A percentile compares a stretch with the other conserved stretches of the same genome.
These are phyloP conservation scores for Nothobranchius furzeri DNA, from an alignment of 2,113 vertebrate genomes.

Conservation along the genomic window DNA sequence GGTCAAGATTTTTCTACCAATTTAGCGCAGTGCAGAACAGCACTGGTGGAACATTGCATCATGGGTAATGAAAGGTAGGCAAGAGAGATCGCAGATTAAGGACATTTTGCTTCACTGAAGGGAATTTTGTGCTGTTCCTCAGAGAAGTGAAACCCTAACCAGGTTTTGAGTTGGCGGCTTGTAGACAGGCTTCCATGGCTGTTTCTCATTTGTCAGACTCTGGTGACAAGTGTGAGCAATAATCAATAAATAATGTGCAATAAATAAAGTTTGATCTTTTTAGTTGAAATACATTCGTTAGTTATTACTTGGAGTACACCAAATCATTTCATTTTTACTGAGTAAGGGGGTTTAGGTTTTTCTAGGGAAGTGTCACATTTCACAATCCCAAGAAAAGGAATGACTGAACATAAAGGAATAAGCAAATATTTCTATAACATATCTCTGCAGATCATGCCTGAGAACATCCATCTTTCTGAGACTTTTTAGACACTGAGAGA, in stretches of 20 bases:
- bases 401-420: too few relatives aligned
- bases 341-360: neutral
- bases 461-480: neutral
- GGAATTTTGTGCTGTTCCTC: slow-evolving; percentile 27
- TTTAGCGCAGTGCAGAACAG: slow-evolving; percentile 72
- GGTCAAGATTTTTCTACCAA: slow-evolving; percentile 62
- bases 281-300: neutral
- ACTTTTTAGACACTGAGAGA: slow-evolving; percentile 32
- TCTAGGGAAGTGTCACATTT: neutral
- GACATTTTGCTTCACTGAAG: slow-evolving; percentile 40
- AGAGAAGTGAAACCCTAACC: slow-evolving; percentile 6
- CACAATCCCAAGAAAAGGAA: neutral
- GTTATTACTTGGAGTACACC: neutral
- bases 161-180: slow-evolving; percentile 3
- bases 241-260: too few relatives aligned
- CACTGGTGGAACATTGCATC: slow-evolving; percentile 53
- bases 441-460: slow-evolving; percentile 2
- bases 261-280: too few relatives aligned
- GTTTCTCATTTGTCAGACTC: slow-evolving; percentile 20
- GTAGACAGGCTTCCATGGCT: slow-evolving; percentile 2
- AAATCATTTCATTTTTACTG: neutral
- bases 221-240: neutral
- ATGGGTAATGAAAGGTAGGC: slow-evolving; percentile 60
- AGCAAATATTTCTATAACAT: neutral
- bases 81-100: slow-evolving; percentile 55